These are phyloP conservation scores for Podiceps cristatus DNA, from an alignment of 2,113 vertebrate species.

Conservation along the genomic window DNA sequence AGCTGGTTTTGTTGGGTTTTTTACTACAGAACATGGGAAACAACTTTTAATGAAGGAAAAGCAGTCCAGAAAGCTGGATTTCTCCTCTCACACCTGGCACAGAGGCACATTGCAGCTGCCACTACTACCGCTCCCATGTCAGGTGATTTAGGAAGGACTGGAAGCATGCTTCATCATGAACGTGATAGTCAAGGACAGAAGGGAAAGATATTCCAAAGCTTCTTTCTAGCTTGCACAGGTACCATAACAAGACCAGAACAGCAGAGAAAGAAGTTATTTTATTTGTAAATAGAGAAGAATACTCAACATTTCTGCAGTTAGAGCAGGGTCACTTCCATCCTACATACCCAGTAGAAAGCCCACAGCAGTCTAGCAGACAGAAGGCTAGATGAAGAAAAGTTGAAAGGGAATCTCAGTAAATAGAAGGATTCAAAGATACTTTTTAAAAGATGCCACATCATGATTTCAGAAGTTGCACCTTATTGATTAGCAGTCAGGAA, in stretches of 20 bases:
- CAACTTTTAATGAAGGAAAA: not conserved
- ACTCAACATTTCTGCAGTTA: not conserved
- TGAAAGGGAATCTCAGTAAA: not conserved
- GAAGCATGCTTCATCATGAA: not conserved
- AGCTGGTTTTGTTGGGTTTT: not conserved
- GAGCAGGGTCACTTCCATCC: not conserved
- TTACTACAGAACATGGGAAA: not conserved
- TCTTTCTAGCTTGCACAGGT: not conserved
- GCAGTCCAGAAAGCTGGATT: not conserved
- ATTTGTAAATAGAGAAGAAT: not conserved
- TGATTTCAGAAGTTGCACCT: not conserved
- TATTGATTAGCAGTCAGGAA: not conserved
- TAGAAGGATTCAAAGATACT: not conserved
- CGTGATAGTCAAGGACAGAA: not conserved
- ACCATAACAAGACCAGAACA: not conserved
- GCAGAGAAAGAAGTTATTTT: not conserved
- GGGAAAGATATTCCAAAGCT: not conserved
- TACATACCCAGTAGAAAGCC: fast-evolving
- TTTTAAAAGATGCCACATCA: not conserved
- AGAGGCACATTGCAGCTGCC: not conserved
- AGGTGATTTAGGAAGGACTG: not conserved
- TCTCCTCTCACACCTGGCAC: not conserved
- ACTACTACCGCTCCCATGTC: fast-evolving
- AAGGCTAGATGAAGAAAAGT: not conserved
- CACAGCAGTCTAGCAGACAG: fast-evolving